Percentiles rank a stretch among this genome's conserved stretches.
Conservation (phyloP, 2,888 invertebrate species). For the Elmis aenea region DNA sequence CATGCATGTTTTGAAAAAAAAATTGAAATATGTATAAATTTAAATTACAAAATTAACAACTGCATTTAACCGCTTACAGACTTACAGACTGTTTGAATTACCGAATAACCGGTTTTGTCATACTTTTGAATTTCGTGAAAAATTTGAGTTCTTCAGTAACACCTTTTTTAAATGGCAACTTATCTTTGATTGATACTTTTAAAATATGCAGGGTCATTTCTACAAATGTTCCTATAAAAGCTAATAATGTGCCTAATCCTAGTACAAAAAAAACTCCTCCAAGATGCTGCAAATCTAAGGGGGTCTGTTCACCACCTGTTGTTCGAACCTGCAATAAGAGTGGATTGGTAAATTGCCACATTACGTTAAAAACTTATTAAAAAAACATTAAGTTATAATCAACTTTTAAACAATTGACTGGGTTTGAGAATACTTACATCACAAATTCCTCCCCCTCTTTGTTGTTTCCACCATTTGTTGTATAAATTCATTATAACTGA, state of each 20-base stretch:
- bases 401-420: constrained; percentile 50
- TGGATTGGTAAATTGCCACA: too few relatives aligned
- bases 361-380: too few relatives aligned
- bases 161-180: constrained; percentile 53
- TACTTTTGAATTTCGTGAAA: constrained; percentile 11
- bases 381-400: neutral
- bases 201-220: constrained; percentile 59
- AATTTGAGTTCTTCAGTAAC: constrained; percentile 9
- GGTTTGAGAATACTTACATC: constrained; percentile 27
- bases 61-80: too few relatives aligned
- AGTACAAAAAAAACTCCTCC: constrained; percentile 76
- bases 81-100: too few relatives aligned
- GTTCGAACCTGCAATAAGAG: neutral
- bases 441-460: constrained; percentile 46
- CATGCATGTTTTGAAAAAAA: too few relatives aligned
- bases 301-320: constrained; percentile 10
- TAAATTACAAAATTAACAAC: too few relatives aligned
- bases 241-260: constrained; percentile 58
- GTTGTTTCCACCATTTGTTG: constrained; percentile 76
- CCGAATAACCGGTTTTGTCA: constrained; percentile 6
- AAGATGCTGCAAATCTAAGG: constrained; percentile 67
- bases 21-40: too few relatives aligned
- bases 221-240: constrained; percentile 60
- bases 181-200: constrained; percentile 26
- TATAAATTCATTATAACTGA: constrained; percentile 66